Evolutionary conservation across 2,888 invertebrate species (phyloP), one percentile per base, ranked within the genome.

Genomic region (Nymphalis c-album): DNA sequence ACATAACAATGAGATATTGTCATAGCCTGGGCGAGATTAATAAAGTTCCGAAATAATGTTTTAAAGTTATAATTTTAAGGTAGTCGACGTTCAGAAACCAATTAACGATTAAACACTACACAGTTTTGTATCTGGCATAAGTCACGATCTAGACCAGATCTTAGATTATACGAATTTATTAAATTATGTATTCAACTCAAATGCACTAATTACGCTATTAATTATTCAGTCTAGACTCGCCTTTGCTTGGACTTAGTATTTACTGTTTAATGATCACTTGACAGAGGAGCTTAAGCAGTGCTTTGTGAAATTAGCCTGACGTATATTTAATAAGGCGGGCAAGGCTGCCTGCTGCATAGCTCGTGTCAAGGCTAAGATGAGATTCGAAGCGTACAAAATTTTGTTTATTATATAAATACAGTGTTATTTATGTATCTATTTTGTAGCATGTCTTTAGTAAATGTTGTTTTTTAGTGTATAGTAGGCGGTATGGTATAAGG

Each of bases 131-230:
- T 57, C 57, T 6, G 18, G 40, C 35, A 40, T 55, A 26, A 55
- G 40, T 57, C 35, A 57, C 40, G 57, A 40, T 35, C 57, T 40
- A 18, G n/a, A 57, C 35, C 4, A 35, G 57, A 35, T 57, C 31
- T 57, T 16, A 57, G 31, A 35, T 18, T 40, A 31, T 18, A 31
- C 31, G 2, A 55, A 18, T 53, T 53, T 65, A 60, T 65, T 20
- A 60, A 47, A 61, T 65, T 61, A 61, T 60, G 22, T 47, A 65
- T 60, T 60, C 47, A 47, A 46, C 55, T 47, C 22, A 51, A 64
- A 59, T 58, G 64, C 60, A 46, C 70, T 64, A 64, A 70, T 70
- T 70, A 67, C 64, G 47, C 64, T 67, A 63, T 70, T 67, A 70
- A 70, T 40, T 70, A 70, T 70, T 70, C 60, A 61, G 47, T 40